phyloP scores from a whole-genome alignment of 2,797 vertebrate species.

The Dermochelys coriacea region DNA sequence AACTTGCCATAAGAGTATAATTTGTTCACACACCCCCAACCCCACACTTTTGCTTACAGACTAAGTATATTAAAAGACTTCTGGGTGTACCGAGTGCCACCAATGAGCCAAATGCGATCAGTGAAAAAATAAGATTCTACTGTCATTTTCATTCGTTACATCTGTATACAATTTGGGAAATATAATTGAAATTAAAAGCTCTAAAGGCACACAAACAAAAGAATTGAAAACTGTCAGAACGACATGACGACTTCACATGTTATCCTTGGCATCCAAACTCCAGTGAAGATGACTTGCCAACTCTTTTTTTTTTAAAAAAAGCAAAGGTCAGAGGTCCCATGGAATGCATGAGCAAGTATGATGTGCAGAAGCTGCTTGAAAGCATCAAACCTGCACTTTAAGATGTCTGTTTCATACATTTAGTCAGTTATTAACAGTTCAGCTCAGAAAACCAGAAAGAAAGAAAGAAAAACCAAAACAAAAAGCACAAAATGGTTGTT shows the following conservation, averaged over 20 bases:
- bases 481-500: neutral
- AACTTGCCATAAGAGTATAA: conserved; percentile 58
- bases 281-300: neutral
- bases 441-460: neutral
- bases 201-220: conserved; percentile 55
- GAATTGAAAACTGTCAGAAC: neutral
- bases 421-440: neutral
- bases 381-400: neutral
- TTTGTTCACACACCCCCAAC: conserved; percentile 62
- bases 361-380: neutral
- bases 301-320: neutral
- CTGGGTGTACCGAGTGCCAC: conserved; percentile 38
- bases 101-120: conserved; percentile 57
- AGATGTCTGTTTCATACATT: neutral
- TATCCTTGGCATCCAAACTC: neutral
- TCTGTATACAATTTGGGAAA: conserved; percentile 62
- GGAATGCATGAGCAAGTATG: neutral
- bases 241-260: neutral
- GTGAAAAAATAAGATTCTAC: conserved; percentile 47
- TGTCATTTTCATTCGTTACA: conserved; percentile 56
- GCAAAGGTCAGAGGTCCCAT: neutral
- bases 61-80: conserved; percentile 46
- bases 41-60: conserved; percentile 64
- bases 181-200: conserved; percentile 65
- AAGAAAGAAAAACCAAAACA: neutral